Evolutionary conservation across 2,888 invertebrate genomes (phyloP), one percentile per base, ranked within the genome.

Genomic region (Linnaemya tessellans): DNA sequence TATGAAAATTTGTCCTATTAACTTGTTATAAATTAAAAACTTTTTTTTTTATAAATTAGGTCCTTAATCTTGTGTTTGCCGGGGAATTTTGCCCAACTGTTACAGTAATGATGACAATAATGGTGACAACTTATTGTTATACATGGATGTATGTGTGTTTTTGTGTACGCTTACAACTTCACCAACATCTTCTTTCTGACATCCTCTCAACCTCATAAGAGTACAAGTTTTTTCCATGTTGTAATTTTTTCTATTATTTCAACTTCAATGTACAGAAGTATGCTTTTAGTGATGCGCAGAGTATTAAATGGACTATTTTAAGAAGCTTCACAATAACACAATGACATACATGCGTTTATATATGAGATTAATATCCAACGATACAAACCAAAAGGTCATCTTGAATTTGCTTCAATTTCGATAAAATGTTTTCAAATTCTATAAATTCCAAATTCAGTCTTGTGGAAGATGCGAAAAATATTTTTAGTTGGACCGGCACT

Each of bases 61-160:
- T 8, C 1, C 15, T 46, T 46, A 9, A 51, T 3, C 2, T 11
- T 10, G 20, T 20, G 25, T 18, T 54, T 54, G 54, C 22, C 13
- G 54, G 25, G 13, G 4, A 25, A 7, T 5, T n/a, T 13, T 22
- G 25, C 13, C 38, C 68, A 46, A 30, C 30, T n/a, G 25, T 5
- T 30, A n/a, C 15, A 15, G 2, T 30, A 30, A n/a, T 10, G 30
- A n/a, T 18, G 43, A 58, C 18, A 71, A 58, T 22, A 22, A 41
- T 70, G 41, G 41, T 70, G 41, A 54, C 22, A 22, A 62, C 49
- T 35, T 74, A 13, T 18, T 51, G n/a, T 46, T 30, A 30, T 15
- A 58, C 2, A 30, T 15, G 15, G 8, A 51, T 51, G 10, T 20
- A 3, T 20, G 20, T 11, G 11, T 15, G 11, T 20, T 3, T 18